Conservation (phyloP, 2,113 vertebrate species). For the Periophthalmodon schlosseri region DNA sequence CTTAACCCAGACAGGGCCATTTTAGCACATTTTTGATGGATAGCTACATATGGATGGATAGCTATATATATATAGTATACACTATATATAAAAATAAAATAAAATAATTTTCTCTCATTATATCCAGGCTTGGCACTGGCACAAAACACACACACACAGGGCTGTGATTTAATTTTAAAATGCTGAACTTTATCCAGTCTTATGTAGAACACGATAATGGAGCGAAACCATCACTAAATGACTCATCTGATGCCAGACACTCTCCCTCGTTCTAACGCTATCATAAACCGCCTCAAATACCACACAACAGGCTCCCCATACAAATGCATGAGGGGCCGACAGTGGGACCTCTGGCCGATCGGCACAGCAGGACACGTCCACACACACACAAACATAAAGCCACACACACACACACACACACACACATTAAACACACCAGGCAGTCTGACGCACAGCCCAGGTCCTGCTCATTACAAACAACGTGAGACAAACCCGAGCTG, state of each 20-base stretch:
- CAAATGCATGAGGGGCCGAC: constrained; percentile 19
- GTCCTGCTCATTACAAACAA: constrained; percentile 49
- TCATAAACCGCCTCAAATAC: constrained; percentile 23
- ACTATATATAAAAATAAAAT: too few relatives aligned
- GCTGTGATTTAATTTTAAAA: not conserved
- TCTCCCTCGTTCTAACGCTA: constrained; percentile 47
- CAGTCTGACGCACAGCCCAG: constrained; percentile 24
- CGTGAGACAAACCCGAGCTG: constrained; percentile 33
- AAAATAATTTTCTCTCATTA: too few relatives aligned
- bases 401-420: not conserved
- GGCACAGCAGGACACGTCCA: constrained; percentile 17
- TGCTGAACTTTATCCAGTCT: not conserved
- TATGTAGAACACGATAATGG: not conserved
- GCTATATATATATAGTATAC: too few relatives aligned
- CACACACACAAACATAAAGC: not conserved
- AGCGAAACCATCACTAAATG: not conserved
- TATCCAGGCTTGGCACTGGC: not conserved
- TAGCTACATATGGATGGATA: too few relatives aligned
- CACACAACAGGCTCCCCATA: constrained; percentile 8
- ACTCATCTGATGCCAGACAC: constrained; percentile 9
- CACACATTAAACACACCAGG: constrained; percentile 35
- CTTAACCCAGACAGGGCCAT: too few relatives aligned
- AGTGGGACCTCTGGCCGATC: constrained; percentile 27
- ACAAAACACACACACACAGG: not conserved
- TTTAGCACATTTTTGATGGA: too few relatives aligned